Evolutionary conservation across 2,113 vertebrate species (phyloP).

Genomic region (Litocranius walleri): DNA sequence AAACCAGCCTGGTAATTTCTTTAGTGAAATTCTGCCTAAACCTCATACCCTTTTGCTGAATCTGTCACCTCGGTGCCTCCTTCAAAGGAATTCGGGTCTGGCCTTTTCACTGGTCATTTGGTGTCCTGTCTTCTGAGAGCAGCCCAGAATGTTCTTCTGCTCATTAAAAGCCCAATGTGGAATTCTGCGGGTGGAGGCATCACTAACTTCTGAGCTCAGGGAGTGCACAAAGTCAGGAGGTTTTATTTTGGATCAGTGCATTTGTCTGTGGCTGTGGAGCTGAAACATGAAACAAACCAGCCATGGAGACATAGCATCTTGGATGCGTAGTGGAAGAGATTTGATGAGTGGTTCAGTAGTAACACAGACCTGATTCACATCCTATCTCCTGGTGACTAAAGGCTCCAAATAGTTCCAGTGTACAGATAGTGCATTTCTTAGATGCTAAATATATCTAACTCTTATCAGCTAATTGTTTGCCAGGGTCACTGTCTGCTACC

Average conservation of each 20-base stretch:
- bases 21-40: constrained; percentile 30
- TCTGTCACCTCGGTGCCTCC: constrained; percentile 46
- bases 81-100: constrained; percentile 45
- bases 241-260: constrained; percentile 81
- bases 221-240: constrained; percentile 51
- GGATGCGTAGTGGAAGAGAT: constrained; percentile 74
- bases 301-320: constrained; percentile 50
- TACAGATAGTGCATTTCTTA: constrained; percentile 56
- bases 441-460: constrained; percentile 60
- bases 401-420: constrained; percentile 66
- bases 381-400: constrained; percentile 67
- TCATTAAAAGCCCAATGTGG: constrained; percentile 75
- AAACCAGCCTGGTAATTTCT: neutral
- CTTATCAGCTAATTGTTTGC: constrained; percentile 44
- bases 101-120: constrained; percentile 54
- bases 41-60: constrained; percentile 42
- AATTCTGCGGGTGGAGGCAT: constrained; percentile 77
- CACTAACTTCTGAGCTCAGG: constrained; percentile 66
- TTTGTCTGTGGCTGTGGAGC: constrained; percentile 65
- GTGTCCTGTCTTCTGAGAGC: constrained; percentile 36
- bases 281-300: constrained; percentile 72
- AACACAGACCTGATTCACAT: constrained; percentile 59
- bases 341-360: constrained; percentile 76
- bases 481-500: constrained; percentile 23
- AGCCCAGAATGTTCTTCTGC: constrained; percentile 24